Percentiles rank a stretch among this genome's conserved stretches.
Conservation (phyloP, 2,113 vertebrate species). For the Ginglymostoma cirratum region DNA sequence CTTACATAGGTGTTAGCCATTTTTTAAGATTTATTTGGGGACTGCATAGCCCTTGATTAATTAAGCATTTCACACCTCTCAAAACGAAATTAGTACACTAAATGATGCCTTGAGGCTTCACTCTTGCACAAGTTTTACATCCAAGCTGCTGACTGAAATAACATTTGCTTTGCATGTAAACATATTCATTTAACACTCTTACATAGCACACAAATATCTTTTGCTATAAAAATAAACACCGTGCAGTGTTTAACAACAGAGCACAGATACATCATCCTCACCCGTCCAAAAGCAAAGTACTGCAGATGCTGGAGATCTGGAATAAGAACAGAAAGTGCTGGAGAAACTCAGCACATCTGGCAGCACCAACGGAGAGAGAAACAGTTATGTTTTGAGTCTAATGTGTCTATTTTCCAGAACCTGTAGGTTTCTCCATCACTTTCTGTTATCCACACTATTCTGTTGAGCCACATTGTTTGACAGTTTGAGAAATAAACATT, state of each 20-base stretch:
- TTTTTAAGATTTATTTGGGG: not conserved
- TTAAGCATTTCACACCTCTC: not conserved
- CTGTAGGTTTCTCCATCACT: too few species aligned
- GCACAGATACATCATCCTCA: not conserved
- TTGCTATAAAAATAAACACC: not conserved
- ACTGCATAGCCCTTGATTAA: not conserved
- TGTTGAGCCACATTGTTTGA: constrained; percentile 53
- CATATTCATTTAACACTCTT: not conserved
- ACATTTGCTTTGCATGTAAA: not conserved
- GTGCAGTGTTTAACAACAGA: not conserved
- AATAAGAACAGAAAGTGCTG: too few species aligned
- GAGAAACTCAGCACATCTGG: too few species aligned
- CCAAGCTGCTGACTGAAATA: not conserved
- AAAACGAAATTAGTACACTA: not conserved
- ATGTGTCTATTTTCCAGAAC: too few species aligned
- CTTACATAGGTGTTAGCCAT: not conserved
- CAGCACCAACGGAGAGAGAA: too few species aligned
- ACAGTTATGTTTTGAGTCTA: too few species aligned
- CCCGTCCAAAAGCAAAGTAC: constrained; percentile 44
- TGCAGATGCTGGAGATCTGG: too few species aligned
- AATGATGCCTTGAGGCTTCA: not conserved
- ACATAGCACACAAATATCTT: not conserved
- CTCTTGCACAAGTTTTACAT: not conserved
- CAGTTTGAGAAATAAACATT: constrained; percentile 56
- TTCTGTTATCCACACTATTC: constrained; percentile 43